A percentile compares a stretch with the other conserved stretches of the same genome.
Evolutionary conservation across 2,797 vertebrate species (phyloP).

Genomic region (Tokudaia tokunoshimensis): DNA sequence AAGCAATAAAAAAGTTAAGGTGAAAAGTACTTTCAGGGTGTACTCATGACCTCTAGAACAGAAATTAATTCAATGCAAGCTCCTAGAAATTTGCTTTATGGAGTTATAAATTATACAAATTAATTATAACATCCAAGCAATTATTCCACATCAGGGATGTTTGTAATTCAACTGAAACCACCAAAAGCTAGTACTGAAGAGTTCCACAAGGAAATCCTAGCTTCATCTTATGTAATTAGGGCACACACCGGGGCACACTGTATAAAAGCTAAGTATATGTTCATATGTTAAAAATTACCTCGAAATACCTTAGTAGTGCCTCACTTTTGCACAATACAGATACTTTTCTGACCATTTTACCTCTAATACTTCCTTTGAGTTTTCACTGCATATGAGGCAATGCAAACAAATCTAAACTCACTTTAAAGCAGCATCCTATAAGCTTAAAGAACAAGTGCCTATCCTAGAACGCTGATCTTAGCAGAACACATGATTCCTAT

Average conservation of each 20-base stretch:
- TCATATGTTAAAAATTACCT: conserved; percentile 1
- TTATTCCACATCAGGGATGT: not conserved
- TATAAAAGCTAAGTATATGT: conserved; percentile 21
- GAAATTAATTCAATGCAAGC: conserved; percentile 43
- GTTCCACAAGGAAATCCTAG: not conserved
- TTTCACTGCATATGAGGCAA: not conserved
- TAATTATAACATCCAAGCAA: not conserved
- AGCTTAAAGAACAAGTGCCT: conserved; percentile 20
- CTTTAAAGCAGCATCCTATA: conserved; percentile 28
- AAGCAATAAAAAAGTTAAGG: conserved; percentile 46
- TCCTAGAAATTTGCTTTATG: conserved; percentile 21
- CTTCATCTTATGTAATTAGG: conserved; percentile 33
- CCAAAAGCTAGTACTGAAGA: not conserved
- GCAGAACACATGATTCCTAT: conserved; percentile 15
- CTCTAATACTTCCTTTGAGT: conserved; percentile 8
- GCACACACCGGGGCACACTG: not conserved
- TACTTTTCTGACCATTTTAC: not conserved
- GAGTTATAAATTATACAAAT: conserved; percentile 9
- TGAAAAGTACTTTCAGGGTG: conserved; percentile 8
- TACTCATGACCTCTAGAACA: conserved; percentile 20
- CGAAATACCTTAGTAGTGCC: not conserved
- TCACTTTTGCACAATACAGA: not conserved
- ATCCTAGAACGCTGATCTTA: not conserved
- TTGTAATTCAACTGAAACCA: conserved; percentile 35
- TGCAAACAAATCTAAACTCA: not conserved